phyloP scores from a whole-genome alignment of 1,140 invertebrate genomes.

The Caerostris darwini region DNA sequence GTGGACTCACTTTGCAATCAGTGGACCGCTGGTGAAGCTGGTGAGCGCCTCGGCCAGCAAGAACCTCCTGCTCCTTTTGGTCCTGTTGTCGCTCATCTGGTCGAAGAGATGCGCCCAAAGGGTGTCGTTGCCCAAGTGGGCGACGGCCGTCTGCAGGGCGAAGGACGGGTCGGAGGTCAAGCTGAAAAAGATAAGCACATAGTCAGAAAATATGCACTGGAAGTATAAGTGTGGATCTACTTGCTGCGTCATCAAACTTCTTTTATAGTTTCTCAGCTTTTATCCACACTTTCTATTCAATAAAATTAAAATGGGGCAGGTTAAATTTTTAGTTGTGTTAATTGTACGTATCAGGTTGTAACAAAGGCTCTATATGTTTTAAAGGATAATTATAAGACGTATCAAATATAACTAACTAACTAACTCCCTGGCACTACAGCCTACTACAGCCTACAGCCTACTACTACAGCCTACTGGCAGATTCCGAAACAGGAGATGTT shows the following conservation, averaged over 20 bases:
- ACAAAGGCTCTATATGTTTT: too few species aligned
- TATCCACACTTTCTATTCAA: not conserved
- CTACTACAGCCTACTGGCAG: too few species aligned
- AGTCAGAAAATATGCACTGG: too few species aligned
- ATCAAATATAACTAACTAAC: too few species aligned
- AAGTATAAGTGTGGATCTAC: not conserved
- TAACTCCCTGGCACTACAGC: too few species aligned
- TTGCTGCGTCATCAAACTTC: not conserved
- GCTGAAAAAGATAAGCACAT: not conserved
- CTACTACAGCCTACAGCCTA: too few species aligned
- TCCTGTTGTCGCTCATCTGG: not conserved
- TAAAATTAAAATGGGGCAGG: not conserved
- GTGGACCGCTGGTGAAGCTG: not conserved
- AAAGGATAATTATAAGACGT: too few species aligned
- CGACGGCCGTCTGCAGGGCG: not conserved
- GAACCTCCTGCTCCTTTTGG: not conserved
- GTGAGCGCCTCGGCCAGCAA: slow-evolving; percentile 11
- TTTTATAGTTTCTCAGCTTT: not conserved
- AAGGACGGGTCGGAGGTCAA: not conserved
- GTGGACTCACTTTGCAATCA: not conserved
- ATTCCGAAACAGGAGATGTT: too few species aligned
- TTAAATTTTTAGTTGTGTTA: not conserved
- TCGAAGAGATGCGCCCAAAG: not conserved
- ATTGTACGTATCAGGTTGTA: too few species aligned
- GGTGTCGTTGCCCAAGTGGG: not conserved